Evolutionary conservation across 92 coral and sea anemone species (phyloP).

Genomic region (Epizoanthus illoricatus): DNA sequence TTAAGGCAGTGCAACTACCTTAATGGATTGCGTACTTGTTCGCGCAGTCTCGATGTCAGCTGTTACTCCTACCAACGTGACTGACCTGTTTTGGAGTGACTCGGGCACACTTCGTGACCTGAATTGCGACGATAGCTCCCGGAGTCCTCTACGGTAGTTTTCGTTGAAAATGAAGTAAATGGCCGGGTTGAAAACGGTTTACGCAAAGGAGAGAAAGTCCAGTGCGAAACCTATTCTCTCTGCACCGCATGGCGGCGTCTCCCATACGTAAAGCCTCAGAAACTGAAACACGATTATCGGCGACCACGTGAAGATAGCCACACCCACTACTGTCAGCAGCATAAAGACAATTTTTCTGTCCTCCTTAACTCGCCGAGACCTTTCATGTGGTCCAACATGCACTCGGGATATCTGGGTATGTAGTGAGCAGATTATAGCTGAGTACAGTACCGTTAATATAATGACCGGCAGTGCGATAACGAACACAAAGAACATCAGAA

Average conservation of each 20-base stretch:
- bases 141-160: conserved; percentile 5
- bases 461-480: background rate
- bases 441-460: background rate
- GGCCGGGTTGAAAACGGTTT: background rate
- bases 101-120: no score
- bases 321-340: background rate
- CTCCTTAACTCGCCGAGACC: background rate
- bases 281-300: background rate
- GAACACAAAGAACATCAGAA: background rate
- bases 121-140: background rate
- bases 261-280: background rate
- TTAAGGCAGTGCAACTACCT: no score
- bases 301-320: background rate
- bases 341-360: background rate
- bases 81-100: no score
- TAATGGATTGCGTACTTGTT: no score
- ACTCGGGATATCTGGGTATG: background rate
- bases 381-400: background rate
- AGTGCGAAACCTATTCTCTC: background rate
- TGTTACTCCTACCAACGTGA: no score
- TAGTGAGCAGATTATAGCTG: background rate
- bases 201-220: background rate
- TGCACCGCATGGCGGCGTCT: background rate
- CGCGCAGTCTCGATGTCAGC: no score
- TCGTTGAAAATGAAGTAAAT: conserved; percentile 14